Evolutionary conservation across 2,888 invertebrate genomes (phyloP).

Genomic region (Trichopoda pennipes): DNA sequence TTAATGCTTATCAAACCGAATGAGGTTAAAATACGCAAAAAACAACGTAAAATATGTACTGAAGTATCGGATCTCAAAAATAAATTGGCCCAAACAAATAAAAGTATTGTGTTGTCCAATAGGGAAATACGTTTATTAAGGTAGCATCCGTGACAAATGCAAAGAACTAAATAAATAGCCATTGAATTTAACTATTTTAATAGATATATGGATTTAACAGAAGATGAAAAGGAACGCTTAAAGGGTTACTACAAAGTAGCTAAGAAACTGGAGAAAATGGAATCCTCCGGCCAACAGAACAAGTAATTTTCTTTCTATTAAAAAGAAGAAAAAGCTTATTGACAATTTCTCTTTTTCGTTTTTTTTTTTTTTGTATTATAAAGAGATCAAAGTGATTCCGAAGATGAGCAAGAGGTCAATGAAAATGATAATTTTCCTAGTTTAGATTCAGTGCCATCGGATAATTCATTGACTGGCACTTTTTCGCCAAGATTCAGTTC

Average conservation of each 20-base stretch:
- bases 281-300: conserved; percentile 88
- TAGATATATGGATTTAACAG: conserved; percentile 93
- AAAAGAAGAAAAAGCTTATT: conserved; percentile 4
- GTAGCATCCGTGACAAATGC: conserved; percentile 76
- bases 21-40: conserved; percentile 92
- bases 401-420: conserved; percentile 86
- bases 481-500: conserved; percentile 86
- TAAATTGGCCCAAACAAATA: conserved; percentile 90
- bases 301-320: conserved; percentile 77
- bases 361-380: background rate
- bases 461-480: conserved; percentile 85
- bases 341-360: no score
- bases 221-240: conserved; percentile 94
- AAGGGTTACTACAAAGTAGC: conserved; percentile 94
- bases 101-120: conserved; percentile 94
- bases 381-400: conserved; percentile 88
- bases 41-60: conserved; percentile 94
- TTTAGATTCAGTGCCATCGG: conserved; percentile 89
- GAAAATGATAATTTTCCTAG: conserved; percentile 88
- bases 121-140: conserved; percentile 92
- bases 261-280: conserved; percentile 93
- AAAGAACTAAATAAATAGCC: background rate
- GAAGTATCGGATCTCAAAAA: conserved; percentile 93
- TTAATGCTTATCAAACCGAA: conserved; percentile 92
- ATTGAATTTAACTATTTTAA: background rate